These are phyloP conservation scores for Drosophila maculinotata DNA, from an alignment of 2,888 invertebrate species.

Conservation along the genomic window DNA sequence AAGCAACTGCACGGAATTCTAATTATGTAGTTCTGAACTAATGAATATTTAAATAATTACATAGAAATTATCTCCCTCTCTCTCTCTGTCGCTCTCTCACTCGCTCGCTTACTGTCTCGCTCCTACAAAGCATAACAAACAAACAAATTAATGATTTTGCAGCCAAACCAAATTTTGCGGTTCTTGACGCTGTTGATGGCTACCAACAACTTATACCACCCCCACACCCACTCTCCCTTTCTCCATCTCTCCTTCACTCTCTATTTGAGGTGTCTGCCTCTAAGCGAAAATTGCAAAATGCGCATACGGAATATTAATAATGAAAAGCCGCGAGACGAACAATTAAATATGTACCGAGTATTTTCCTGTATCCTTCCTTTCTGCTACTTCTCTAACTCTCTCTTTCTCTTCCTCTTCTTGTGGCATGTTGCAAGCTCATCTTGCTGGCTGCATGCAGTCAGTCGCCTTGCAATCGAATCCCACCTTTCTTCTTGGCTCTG, in stretches of 20 bases:
- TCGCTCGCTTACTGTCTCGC: background rate
- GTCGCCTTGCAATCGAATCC: conserved; percentile 4
- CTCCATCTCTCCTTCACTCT: background rate
- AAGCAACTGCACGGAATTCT: too few relatives aligned
- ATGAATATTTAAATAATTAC: background rate
- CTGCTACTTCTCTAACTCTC: background rate
- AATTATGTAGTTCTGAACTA: background rate
- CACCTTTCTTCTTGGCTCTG: conserved; percentile 37
- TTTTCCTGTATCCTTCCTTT: conserved; percentile 5
- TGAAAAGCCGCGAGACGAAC: conserved; percentile 45
- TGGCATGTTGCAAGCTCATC: background rate
- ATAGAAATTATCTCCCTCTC: background rate
- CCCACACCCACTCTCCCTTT: too few relatives aligned
- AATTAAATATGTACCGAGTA: conserved; percentile 45
- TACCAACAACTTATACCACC: too few relatives aligned
- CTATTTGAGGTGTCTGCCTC: conserved; percentile 5
- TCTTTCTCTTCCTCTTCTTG: background rate
- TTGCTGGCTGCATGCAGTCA: background rate
- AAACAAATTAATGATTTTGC: conserved; percentile 66
- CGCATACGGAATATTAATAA: conserved; percentile 53
- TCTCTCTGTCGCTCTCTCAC: too few relatives aligned
- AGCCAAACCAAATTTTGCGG: conserved; percentile 63
- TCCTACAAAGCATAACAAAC: conserved; percentile 25
- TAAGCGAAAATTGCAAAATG: conserved; percentile 39
- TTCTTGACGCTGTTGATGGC: conserved; percentile 27